Evolutionary conservation across 2,888 invertebrate species (phyloP).

Genomic region (Acleris emargana): DNA sequence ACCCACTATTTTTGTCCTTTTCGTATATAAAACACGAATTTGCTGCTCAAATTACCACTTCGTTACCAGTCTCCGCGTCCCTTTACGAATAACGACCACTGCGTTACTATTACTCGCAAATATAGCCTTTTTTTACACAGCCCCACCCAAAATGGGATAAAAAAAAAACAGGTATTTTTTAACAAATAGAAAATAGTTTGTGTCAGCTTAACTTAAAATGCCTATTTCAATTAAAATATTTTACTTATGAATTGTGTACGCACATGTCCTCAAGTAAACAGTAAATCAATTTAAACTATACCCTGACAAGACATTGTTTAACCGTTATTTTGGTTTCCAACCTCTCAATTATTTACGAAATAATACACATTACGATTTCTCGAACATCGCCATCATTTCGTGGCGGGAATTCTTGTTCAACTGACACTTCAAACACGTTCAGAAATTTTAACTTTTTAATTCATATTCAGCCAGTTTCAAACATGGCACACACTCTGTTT

Average conservation of each 20-base stretch:
- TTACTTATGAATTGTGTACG: conserved; percentile 33
- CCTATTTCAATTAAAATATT: too few relatives aligned
- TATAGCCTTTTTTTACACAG: too few relatives aligned
- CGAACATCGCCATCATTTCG: conserved; percentile 1
- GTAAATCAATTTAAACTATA: conserved; percentile 46
- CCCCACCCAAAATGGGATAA: too few relatives aligned
- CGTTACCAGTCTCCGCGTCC: too few relatives aligned
- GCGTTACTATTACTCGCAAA: too few relatives aligned
- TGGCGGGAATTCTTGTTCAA: conserved; percentile 14
- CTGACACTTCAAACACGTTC: conserved; percentile 9
- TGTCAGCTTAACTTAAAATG: too few relatives aligned
- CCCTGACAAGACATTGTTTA: conserved; percentile 51
- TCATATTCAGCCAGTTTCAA: conserved; percentile 2
- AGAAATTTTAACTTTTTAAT: conserved; percentile 8
- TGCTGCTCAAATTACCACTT: too few relatives aligned
- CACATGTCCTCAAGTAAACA: conserved; percentile 43
- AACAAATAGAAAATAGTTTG: too few relatives aligned
- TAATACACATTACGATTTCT: conserved; percentile 10
- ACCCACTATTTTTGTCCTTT: too few relatives aligned
- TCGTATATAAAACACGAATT: too few relatives aligned
- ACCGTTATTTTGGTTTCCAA: conserved; percentile 49
- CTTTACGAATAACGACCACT: too few relatives aligned
- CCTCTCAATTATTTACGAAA: conserved; percentile 39
- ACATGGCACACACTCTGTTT: conserved; percentile 9
- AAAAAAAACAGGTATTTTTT: too few relatives aligned